phyloP scores from a whole-genome alignment of 2,113 vertebrate species.

The Struthio camelus region DNA sequence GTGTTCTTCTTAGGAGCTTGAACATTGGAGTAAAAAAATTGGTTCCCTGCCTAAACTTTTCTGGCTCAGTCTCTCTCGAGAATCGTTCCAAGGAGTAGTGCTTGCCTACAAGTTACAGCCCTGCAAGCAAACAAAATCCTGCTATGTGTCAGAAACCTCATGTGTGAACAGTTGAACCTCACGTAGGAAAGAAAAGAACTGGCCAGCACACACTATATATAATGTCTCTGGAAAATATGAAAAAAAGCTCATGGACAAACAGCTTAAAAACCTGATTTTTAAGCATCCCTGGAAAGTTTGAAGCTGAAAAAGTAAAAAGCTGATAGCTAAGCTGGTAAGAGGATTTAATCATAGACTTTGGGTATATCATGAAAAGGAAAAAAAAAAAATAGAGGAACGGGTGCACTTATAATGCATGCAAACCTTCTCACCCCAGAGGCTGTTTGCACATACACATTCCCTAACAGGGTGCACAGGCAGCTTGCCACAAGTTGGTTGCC shows the following conservation, averaged over 20 bases:
- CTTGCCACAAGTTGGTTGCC: background rate
- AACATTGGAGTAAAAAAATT: background rate
- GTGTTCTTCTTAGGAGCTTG: background rate
- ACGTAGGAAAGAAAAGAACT: background rate
- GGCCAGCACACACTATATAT: background rate
- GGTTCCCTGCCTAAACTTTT: background rate
- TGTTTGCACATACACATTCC: background rate
- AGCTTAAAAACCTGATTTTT: background rate
- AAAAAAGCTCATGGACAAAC: background rate
- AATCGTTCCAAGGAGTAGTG: background rate
- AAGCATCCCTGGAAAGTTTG: background rate
- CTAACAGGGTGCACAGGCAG: background rate
- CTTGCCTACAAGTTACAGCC: background rate
- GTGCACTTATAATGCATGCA: background rate
- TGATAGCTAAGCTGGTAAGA: background rate
- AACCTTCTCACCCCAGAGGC: background rate
- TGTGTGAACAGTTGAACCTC: background rate
- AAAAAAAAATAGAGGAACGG: background rate
- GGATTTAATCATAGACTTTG: background rate
- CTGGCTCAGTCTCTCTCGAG: background rate
- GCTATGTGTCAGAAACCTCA: background rate
- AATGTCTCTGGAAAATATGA: background rate
- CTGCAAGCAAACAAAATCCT: background rate
- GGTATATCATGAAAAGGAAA: background rate
- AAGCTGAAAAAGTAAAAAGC: background rate